phyloP scores from a whole-genome alignment of 2,888 invertebrate genomes.

The Geotrupes spiniger region DNA sequence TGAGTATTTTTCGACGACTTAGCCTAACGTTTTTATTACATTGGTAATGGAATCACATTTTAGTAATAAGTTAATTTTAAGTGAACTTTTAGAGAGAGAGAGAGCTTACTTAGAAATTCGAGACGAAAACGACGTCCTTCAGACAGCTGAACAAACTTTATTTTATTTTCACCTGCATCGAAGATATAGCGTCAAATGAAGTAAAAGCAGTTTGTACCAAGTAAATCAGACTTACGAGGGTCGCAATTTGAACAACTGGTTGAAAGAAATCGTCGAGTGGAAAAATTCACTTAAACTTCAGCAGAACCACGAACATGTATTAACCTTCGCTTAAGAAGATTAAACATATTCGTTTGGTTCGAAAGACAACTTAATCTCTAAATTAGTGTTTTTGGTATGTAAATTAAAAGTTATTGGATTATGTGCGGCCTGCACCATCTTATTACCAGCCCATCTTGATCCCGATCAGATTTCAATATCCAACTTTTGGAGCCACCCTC shows the following conservation, averaged over 20 bases:
- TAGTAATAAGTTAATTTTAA: constrained; percentile 20
- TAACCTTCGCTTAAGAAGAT: background rate
- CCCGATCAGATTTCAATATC: no score
- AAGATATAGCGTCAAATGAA: constrained; percentile 14
- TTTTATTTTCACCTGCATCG: background rate
- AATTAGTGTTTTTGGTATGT: constrained; percentile 13
- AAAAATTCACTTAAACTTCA: no score
- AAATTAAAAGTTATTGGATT: no score
- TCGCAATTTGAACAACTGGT: background rate
- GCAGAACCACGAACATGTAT: background rate
- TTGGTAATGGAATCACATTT: constrained; percentile 38
- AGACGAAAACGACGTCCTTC: no score
- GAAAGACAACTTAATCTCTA: constrained; percentile 2
- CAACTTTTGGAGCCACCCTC: no score
- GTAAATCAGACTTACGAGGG: no score
- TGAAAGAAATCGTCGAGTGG: background rate
- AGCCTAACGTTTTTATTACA: constrained; percentile 19
- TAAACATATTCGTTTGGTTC: background rate
- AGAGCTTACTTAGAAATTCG: no score
- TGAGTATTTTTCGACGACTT: constrained; percentile 24
- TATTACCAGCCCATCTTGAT: no score
- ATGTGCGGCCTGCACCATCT: no score
- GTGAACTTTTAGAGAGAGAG: no score
- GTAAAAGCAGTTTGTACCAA: no score
- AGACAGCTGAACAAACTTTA: no score